Evolutionary conservation across 2,113 vertebrate species (phyloP), one percentile per base, ranked within the genome.

Genomic region (Stegastes partitus): DNA sequence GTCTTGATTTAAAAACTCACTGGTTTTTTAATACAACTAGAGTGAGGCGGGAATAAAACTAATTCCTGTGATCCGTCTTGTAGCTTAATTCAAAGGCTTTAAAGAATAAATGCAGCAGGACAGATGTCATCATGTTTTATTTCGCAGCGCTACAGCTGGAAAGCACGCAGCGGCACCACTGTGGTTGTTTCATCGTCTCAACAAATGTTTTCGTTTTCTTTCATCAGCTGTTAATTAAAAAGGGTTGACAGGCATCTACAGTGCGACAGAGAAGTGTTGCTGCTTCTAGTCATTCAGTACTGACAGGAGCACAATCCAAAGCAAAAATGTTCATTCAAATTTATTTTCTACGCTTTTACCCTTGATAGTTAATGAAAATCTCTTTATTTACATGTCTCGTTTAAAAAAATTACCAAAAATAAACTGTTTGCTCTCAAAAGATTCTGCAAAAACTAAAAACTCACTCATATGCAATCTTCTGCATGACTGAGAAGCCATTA

Each of bases 141-240:
- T 58, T 45, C 64, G 39, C 3, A 18, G 55, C 8, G 14, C 39
- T 42, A 12, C 54, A 80, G 71, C 25, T 56, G 31, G 25, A 18
- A 16, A 19, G 16, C 22, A n/a, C 7, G 6, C 7, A 7, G 31
- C 7, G 31, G 7, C 31, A 34, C 8, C 8, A 7, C 31, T 2
- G 8, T 9, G 1, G 31, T 9, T 34, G 31, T 34, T 34, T 34
- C 31, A 34, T 45, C 16, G 21, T 28, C 26, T 57, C 12, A 56
- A 80, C 39, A 68, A 76, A 78, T 66, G 64, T 82, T 85, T 80
- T 81, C 59, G 1, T 68, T 79, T 62, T 72, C 78, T 86, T 91
- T 83, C 69, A 84, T 79, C 79, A 87, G 64, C 50, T 67, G 28
- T 31, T 74, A 45, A 85, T 77, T 73, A 68, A 57, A 45, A 37